Evolutionary conservation across 2,888 invertebrate species (phyloP).

Genomic region (Dolichomitus sp.): DNA sequence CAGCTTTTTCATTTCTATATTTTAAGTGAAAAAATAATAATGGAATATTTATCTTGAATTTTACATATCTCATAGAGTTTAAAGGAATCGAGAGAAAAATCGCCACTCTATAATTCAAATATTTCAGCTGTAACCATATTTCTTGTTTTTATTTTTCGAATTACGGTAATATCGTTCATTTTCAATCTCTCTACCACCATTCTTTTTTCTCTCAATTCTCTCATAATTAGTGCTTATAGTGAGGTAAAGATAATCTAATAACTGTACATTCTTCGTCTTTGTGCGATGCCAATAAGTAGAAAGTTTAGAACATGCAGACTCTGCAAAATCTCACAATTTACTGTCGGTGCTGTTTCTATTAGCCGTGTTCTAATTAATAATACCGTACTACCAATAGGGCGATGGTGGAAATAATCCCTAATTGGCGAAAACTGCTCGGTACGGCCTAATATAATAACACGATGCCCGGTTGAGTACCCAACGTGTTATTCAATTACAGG

Average conservation of each 20-base stretch:
- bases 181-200: no score
- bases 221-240: not conserved
- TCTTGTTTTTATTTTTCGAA: no score
- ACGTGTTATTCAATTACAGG: slow-evolving; percentile 44
- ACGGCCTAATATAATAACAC: slow-evolving; percentile 4
- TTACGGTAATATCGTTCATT: no score
- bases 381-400: not conserved
- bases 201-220: no score
- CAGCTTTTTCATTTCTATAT: no score
- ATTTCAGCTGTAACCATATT: no score
- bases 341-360: not conserved
- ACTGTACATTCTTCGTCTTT: not conserved
- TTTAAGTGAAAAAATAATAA: no score
- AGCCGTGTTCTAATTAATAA: slow-evolving; percentile 28
- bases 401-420: not conserved
- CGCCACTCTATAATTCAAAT: no score
- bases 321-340: not conserved
- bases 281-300: not conserved
- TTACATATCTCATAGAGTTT: no score
- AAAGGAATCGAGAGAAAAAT: no score
- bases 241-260: not conserved
- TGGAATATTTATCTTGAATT: no score
- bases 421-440: slow-evolving; percentile 28
- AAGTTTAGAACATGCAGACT: not conserved
- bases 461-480: slow-evolving; percentile 23